phyloP scores from a whole-genome alignment of 2,888 invertebrate species.

The Trissolcus japonicus region DNA sequence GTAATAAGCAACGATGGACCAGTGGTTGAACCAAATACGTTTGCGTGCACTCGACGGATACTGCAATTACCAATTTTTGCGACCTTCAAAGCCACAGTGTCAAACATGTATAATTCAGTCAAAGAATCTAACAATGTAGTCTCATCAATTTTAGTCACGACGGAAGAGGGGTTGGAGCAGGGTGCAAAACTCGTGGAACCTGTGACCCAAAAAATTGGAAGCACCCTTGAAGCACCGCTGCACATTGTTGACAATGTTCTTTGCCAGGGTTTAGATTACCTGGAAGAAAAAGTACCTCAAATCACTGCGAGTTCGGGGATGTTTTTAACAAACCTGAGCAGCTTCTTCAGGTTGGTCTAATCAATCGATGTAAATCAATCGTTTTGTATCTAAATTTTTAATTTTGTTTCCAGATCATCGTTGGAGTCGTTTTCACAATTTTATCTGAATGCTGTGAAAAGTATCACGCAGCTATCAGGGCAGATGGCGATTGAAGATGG shows the following conservation, averaged over 20 bases:
- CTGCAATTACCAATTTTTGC: conserved; percentile 61
- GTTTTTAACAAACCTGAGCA: conserved; percentile 65
- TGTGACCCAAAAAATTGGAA: conserved; percentile 64
- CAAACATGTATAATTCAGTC: conserved; percentile 59
- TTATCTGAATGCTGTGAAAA: conserved; percentile 34
- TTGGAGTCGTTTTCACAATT: conserved; percentile 5
- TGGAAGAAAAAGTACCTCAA: conserved; percentile 75
- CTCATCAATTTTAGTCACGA: conserved; percentile 59
- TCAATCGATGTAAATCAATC: not conserved
- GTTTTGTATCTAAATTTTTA: not conserved
- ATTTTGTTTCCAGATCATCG: conserved; percentile 36
- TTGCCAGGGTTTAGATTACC: conserved; percentile 73
- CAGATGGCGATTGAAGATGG: conserved; percentile 32
- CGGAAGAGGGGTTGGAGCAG: conserved; percentile 61
- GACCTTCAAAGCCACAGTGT: conserved; percentile 60
- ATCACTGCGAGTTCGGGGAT: conserved; percentile 75
- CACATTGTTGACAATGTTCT: conserved; percentile 67
- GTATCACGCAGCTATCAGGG: conserved; percentile 20
- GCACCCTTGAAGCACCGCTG: conserved; percentile 72
- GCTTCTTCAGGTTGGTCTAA: conserved; percentile 62
- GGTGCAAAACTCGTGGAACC: conserved; percentile 60
- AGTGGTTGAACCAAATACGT: conserved; percentile 2
- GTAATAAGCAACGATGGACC: not conserved
- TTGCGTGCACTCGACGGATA: conserved; percentile 44
- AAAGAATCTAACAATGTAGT: conserved; percentile 62